Evolutionary conservation across 23 tunicate genomes (phyloP).

Genomic region (Halocynthia aurantium): DNA sequence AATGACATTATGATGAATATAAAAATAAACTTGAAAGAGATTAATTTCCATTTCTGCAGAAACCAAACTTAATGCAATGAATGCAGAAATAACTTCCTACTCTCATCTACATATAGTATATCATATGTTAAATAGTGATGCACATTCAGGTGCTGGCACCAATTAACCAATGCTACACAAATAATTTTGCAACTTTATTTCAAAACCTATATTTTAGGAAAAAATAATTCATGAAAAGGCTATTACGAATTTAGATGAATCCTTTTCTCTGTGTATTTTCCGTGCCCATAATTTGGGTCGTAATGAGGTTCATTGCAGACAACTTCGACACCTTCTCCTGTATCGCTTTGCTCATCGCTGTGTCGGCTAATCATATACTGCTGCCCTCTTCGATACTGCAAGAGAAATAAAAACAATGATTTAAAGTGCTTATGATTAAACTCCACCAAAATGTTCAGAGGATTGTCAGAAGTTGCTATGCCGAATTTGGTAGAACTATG

Average conservation of each 20-base stretch:
- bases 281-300: conserved; percentile 59
- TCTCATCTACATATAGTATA: background rate
- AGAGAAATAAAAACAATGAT: background rate
- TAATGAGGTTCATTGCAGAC: conserved; percentile 58
- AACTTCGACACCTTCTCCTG: conserved; percentile 89
- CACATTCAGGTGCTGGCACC: background rate
- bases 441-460: background rate
- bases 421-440: background rate
- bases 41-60: no score
- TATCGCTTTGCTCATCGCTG: conserved; percentile 87
- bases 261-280: conserved; percentile 70
- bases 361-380: conserved; percentile 86
- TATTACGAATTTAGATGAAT: conserved; percentile 79
- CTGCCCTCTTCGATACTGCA: conserved; percentile 75
- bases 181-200: background rate
- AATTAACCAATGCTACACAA: no score
- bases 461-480: no score
- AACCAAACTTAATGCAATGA: background rate
- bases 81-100: background rate
- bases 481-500: no score
- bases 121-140: background rate
- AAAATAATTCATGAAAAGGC: background rate
- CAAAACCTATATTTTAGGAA: background rate
- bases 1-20: no score
- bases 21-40: no score